These are phyloP conservation scores for Tiliqua scincoides DNA, from an alignment of 2,113 vertebrate genomes.

Conservation along the genomic window DNA sequence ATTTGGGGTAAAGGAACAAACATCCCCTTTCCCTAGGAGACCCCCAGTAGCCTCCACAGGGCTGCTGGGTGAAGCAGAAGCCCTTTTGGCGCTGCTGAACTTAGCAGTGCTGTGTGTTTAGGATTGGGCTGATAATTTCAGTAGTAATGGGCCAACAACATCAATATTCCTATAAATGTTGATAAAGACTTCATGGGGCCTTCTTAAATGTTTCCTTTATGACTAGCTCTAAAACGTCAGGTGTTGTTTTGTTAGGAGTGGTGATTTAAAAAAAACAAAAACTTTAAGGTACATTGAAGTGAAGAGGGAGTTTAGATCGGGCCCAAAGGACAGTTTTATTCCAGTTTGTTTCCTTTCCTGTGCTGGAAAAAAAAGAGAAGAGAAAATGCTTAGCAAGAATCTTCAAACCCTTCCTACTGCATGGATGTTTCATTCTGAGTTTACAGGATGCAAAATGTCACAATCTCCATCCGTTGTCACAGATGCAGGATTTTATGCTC, in stretches of 20 bases:
- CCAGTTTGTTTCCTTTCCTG: conserved; percentile 30
- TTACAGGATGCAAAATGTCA: not conserved
- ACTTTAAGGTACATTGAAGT: not conserved
- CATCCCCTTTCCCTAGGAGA: no score
- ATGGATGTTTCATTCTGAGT: conserved; percentile 54
- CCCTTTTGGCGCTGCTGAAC: no score
- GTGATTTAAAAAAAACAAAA: no score
- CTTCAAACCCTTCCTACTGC: not conserved
- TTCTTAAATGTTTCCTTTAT: not conserved
- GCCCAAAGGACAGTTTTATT: conserved; percentile 25
- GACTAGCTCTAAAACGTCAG: not conserved
- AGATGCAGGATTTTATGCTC: conserved; percentile 46
- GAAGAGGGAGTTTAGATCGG: not conserved
- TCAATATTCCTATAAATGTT: not conserved
- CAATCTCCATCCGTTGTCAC: not conserved
- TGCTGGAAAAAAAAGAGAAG: conserved; percentile 61
- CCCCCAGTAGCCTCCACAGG: no score
- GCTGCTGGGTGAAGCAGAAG: no score
- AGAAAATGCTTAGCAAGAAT: conserved; percentile 39
- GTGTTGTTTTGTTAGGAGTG: not conserved
- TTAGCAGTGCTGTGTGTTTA: no score
- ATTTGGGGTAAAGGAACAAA: no score
- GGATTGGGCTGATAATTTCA: no score
- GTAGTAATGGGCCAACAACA: not conserved
- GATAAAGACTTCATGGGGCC: not conserved